Conservation (phyloP, 2,888 invertebrate species). For the Prostheceraeus crozeri region DNA sequence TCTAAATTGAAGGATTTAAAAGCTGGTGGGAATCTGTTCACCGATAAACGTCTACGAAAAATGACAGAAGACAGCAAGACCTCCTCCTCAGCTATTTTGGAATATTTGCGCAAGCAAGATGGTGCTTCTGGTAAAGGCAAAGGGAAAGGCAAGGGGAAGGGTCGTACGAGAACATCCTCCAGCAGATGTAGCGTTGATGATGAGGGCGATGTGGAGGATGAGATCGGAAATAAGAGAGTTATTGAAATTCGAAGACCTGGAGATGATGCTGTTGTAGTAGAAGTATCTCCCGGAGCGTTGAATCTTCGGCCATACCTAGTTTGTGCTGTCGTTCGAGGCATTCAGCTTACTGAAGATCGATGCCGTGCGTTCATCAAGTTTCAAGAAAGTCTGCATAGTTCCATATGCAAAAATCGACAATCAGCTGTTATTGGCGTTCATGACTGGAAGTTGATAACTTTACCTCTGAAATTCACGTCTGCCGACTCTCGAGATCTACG, state of each 20-base stretch:
- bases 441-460: slow-evolving; percentile 15
- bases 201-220: slow-evolving; percentile 8
- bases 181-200: not conserved
- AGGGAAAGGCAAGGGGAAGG: slow-evolving; percentile 46
- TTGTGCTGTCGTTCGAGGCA: slow-evolving; percentile 66
- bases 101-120: slow-evolving; percentile 63
- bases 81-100: slow-evolving; percentile 65
- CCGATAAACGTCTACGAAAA: slow-evolving; percentile 68
- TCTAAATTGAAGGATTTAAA: slow-evolving; percentile 70
- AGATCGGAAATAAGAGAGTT: not conserved
- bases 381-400: slow-evolving; percentile 21
- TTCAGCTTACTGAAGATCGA: slow-evolving; percentile 59
- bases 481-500: too few relatives aligned
- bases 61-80: slow-evolving; percentile 65
- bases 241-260: slow-evolving; percentile 44
- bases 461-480: slow-evolving; percentile 22
- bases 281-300: not conserved
- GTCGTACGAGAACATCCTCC: slow-evolving; percentile 40
- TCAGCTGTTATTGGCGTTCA: slow-evolving; percentile 20
- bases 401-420: slow-evolving; percentile 27
- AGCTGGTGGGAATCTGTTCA: slow-evolving; percentile 67
- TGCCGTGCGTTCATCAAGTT: slow-evolving; percentile 11
- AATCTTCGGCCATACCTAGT: slow-evolving; percentile 68
- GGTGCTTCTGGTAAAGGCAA: slow-evolving; percentile 48
- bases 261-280: slow-evolving; percentile 7